These are phyloP conservation scores for Oxyscelio sp. DNA, from an alignment of 2,888 invertebrate genomes.

Conservation along the genomic window DNA sequence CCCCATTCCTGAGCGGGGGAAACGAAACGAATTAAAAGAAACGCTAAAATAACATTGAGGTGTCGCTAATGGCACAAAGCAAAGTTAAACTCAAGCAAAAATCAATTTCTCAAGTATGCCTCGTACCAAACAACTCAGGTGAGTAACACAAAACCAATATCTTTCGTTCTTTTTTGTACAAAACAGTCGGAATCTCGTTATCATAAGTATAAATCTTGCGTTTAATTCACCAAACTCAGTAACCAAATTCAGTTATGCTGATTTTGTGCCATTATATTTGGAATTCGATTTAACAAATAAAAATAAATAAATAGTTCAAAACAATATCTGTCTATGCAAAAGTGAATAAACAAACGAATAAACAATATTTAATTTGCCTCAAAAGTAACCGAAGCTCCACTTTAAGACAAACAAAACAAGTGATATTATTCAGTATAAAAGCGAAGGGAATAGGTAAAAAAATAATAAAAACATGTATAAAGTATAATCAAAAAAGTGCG, in stretches of 20 bases:
- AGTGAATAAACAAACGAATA: slow-evolving; percentile 16
- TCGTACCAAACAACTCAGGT: slow-evolving; percentile 85
- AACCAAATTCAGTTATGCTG: slow-evolving; percentile 15
- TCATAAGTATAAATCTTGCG: background rate
- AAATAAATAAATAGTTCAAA: too few relatives aligned
- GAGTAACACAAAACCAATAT: slow-evolving; percentile 84
- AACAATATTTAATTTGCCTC: slow-evolving; percentile 64
- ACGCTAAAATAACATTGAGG: slow-evolving; percentile 28
- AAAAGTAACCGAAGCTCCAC: slow-evolving; percentile 55
- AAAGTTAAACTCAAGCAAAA: slow-evolving; percentile 69
- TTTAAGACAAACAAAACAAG: slow-evolving; percentile 39
- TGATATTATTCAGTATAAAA: slow-evolving; percentile 7
- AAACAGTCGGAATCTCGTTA: slow-evolving; percentile 24
- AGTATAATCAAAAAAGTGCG: slow-evolving; percentile 20
- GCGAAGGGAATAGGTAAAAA: slow-evolving; percentile 25
- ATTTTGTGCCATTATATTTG: slow-evolving; percentile 55
- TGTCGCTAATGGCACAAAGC: slow-evolving; percentile 57
- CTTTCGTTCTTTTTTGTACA: slow-evolving; percentile 83
- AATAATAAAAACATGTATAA: too few relatives aligned
- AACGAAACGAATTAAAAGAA: slow-evolving; percentile 48
- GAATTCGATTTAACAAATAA: slow-evolving; percentile 26
- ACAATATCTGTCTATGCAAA: too few relatives aligned
- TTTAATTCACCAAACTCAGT: background rate
- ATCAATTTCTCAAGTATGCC: slow-evolving; percentile 86
- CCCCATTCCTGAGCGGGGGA: too few relatives aligned